Conservation (phyloP, 2,797 vertebrate genomes). For the Mormyrops boulengeri region DNA sequence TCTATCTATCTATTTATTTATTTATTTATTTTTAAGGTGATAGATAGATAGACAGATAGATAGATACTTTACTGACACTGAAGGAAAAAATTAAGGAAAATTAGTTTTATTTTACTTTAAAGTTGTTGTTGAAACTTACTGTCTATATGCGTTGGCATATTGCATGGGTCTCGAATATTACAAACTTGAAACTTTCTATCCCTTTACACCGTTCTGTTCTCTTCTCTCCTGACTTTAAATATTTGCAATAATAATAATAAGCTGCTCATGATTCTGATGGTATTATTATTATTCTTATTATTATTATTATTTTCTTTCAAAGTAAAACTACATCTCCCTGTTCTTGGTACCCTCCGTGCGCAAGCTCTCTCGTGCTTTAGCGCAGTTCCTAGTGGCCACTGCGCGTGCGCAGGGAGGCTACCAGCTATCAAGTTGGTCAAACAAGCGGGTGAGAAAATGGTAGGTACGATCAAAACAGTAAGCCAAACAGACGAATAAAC, state of each 20-base stretch:
- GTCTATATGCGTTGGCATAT: neutral
- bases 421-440: slow-evolving; percentile 74
- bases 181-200: neutral
- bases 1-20: neutral
- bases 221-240: neutral
- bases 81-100: neutral
- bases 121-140: neutral
- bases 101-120: neutral
- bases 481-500: slow-evolving; percentile 41
- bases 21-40: neutral
- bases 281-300: neutral
- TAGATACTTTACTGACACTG: neutral
- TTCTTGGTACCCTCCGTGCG: neutral
- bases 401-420: slow-evolving; percentile 65
- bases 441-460: slow-evolving; percentile 86
- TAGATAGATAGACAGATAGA: too few species aligned
- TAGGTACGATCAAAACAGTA: slow-evolving; percentile 71
- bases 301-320: neutral
- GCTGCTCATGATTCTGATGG: too few species aligned
- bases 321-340: slow-evolving; percentile 59
- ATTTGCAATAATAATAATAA: neutral
- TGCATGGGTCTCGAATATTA: neutral
- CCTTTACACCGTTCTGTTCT: neutral
- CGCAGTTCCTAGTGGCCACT: slow-evolving; percentile 46
- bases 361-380: slow-evolving; percentile 34